Evolutionary conservation across 2,797 vertebrate genomes (phyloP).

Genomic region (Protosalanx chinensis): DNA sequence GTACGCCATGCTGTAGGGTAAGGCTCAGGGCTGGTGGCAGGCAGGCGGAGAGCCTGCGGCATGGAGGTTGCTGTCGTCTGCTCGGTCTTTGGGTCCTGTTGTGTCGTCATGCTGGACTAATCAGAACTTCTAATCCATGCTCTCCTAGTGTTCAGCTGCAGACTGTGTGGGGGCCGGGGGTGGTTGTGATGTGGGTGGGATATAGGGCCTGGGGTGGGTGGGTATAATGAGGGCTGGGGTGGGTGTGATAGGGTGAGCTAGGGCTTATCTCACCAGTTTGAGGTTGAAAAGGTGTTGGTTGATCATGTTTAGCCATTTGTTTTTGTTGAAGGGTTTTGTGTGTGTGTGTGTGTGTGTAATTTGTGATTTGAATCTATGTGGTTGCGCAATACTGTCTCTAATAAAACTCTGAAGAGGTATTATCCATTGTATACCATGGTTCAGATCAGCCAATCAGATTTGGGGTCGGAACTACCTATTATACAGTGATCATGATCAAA

Average conservation of each 20-base stretch:
- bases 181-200: background rate
- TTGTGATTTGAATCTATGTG: background rate
- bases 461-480: no score
- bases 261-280: no score
- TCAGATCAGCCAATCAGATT: no score
- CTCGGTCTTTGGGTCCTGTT: constrained; percentile 38
- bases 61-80: constrained; percentile 49
- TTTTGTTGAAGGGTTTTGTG: background rate
- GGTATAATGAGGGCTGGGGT: no score
- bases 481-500: background rate
- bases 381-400: background rate
- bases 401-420: no score
- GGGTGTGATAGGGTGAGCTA: no score
- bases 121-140: constrained; percentile 15
- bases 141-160: background rate
- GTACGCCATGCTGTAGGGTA: constrained; percentile 99
- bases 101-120: constrained; percentile 33
- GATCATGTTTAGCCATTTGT: no score
- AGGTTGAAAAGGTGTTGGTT: no score
- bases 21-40: constrained; percentile 57
- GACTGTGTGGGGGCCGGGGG: background rate
- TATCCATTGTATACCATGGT: no score
- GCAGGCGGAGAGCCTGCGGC: constrained; percentile 49
- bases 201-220: no score
- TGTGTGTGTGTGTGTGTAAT: background rate